These are phyloP conservation scores for Brachyopa scutellaris DNA, from an alignment of 2,888 invertebrate species.

Conservation along the genomic window DNA sequence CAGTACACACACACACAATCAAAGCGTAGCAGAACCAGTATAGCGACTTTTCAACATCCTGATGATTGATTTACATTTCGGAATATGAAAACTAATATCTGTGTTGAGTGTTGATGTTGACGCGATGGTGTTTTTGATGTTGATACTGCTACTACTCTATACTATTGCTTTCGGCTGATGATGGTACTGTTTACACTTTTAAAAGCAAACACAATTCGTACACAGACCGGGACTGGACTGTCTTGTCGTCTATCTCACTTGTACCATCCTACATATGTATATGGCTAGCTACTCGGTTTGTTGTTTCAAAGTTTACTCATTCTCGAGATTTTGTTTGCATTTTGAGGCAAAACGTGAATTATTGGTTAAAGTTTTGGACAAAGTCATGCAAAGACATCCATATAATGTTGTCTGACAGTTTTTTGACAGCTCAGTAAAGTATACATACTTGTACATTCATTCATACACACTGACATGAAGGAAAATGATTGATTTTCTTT, in stretches of 20 bases:
- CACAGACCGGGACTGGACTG: neutral
- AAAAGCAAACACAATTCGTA: neutral
- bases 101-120: slow-evolving; percentile 6
- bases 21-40: too few species aligned
- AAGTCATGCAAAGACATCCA: slow-evolving; percentile 69
- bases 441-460: too few species aligned
- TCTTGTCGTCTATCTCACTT: neutral
- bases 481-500: slow-evolving; percentile 1
- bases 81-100: slow-evolving; percentile 60
- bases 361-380: slow-evolving; percentile 57
- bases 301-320: slow-evolving; percentile 64
- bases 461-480: neutral
- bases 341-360: slow-evolving; percentile 56
- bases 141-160: slow-evolving; percentile 11
- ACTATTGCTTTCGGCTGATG: too few species aligned
- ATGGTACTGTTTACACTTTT: too few species aligned
- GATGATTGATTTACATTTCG: slow-evolving; percentile 63
- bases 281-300: too few species aligned
- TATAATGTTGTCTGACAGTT: slow-evolving; percentile 63
- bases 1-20: too few species aligned
- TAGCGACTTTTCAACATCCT: slow-evolving; percentile 4
- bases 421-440: slow-evolving; percentile 42
- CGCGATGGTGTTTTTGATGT: neutral
- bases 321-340: slow-evolving; percentile 58
- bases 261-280: slow-evolving; percentile 9